phyloP scores from a whole-genome alignment of 2,888 invertebrate genomes.

The Drosophila leonis region DNA sequence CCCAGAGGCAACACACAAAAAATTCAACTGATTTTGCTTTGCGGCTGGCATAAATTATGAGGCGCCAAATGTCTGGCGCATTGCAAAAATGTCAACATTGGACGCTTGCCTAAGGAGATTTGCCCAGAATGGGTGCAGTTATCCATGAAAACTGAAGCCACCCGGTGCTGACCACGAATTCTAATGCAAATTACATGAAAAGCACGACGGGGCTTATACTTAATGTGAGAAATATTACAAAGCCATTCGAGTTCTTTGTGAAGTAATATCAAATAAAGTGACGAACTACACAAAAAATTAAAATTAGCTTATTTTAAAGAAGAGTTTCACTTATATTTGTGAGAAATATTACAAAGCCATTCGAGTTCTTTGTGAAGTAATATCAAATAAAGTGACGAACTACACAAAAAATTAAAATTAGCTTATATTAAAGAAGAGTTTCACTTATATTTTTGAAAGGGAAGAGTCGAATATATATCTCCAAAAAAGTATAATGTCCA shows the following conservation, averaged over 20 bases:
- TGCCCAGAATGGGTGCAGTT: conserved; percentile 54
- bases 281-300: neutral
- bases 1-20: conserved; percentile 35
- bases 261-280: neutral
- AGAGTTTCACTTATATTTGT: conserved; percentile 28
- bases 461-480: neutral
- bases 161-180: conserved; percentile 42
- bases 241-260: neutral
- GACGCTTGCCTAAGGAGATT: conserved; percentile 11
- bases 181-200: conserved; percentile 4
- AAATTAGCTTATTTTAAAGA: neutral
- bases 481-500: no score
- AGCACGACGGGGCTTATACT: conserved; percentile 17
- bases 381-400: neutral
- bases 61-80: conserved; percentile 50
- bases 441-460: neutral
- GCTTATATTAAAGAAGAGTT: neutral
- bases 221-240: conserved; percentile 8
- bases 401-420: neutral
- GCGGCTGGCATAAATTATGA: conserved; percentile 46
- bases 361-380: neutral
- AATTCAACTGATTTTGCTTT: conserved; percentile 30
- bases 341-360: neutral
- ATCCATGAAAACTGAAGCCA: conserved; percentile 50
- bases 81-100: conserved; percentile 54